Evolutionary conservation across 2,797 vertebrate species (phyloP).

Genomic region (Sebastes diaconus): DNA sequence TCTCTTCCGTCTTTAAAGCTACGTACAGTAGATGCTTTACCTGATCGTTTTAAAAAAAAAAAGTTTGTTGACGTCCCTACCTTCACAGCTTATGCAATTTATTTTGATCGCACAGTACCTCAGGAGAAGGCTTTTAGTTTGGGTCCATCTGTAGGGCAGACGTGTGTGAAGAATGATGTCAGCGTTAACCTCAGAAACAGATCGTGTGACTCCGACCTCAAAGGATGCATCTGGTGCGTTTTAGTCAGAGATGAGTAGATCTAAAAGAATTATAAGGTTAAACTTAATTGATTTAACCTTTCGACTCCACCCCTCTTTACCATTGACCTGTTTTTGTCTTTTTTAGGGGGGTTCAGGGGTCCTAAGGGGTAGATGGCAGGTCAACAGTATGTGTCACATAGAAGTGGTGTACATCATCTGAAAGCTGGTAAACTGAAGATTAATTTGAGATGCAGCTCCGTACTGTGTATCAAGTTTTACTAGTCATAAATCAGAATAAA

Average conservation of each 20-base stretch:
- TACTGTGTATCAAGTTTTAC: no score
- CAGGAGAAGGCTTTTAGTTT: constrained; percentile 7
- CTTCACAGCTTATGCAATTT: constrained; percentile 11
- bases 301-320: no score
- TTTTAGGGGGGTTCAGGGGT: no score
- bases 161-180: constrained; percentile 19
- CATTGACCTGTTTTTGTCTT: no score
- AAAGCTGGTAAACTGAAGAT: no score
- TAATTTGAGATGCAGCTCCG: no score
- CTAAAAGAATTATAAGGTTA: background rate
- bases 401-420: no score
- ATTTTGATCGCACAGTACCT: constrained; percentile 17
- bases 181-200: constrained; percentile 19
- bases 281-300: background rate
- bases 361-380: no score
- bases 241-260: background rate
- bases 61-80: background rate
- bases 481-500: no score
- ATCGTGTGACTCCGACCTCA: constrained; percentile 27
- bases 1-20: constrained; percentile 4
- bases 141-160: constrained; percentile 39
- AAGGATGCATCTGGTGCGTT: constrained; percentile 20
- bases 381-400: no score
- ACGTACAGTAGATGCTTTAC: background rate
- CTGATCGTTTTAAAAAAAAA: background rate